phyloP scores from a whole-genome alignment of 2,113 vertebrate genomes.

The Prinia subflava region DNA sequence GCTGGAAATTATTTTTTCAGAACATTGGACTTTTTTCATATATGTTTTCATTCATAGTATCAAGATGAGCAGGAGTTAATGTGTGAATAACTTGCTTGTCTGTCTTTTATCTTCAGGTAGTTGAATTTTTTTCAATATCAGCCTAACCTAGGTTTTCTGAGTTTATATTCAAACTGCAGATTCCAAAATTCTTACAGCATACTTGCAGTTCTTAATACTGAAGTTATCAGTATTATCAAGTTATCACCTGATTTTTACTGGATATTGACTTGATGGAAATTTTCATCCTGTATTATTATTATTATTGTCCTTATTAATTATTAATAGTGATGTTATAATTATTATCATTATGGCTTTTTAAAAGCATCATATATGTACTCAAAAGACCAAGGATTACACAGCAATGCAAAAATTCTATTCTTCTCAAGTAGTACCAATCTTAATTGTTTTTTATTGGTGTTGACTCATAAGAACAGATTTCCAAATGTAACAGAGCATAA shows the following conservation, averaged over 20 bases:
- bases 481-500: not conserved
- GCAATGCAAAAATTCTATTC: not conserved
- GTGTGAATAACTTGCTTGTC: not conserved
- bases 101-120: not conserved
- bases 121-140: not conserved
- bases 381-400: not conserved
- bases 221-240: not conserved
- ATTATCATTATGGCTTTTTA: not conserved
- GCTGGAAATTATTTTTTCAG: not conserved
- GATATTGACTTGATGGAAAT: not conserved
- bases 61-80: not conserved
- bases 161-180: not conserved
- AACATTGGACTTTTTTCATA: not conserved
- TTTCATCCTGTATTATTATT: not conserved
- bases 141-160: not conserved
- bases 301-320: not conserved
- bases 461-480: not conserved
- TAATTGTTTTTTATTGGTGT: not conserved
- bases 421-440: not conserved
- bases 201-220: not conserved
- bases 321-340: not conserved
- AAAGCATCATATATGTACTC: not conserved
- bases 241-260: not conserved
- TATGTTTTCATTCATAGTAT: not conserved
- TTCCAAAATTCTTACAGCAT: not conserved